Evolutionary conservation across 2,113 vertebrate genomes (phyloP).

Genomic region (Engraulis encrasicolus): DNA sequence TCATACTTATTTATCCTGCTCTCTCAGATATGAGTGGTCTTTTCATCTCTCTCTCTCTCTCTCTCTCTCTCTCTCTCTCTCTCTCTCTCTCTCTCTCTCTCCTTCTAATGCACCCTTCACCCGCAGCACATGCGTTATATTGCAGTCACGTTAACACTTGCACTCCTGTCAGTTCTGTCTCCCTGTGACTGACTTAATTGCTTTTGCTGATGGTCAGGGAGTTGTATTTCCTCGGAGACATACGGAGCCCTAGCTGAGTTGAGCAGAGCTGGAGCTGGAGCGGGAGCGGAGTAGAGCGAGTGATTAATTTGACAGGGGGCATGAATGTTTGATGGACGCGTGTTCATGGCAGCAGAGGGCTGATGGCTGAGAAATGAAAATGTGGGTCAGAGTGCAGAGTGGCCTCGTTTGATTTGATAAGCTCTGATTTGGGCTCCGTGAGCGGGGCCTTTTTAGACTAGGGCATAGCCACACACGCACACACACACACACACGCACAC

Average conservation of each 20-base stretch:
- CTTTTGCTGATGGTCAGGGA: constrained; percentile 15
- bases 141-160: no score
- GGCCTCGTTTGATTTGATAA: constrained; percentile 4
- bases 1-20: no score
- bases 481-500: no score
- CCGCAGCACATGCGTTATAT: no score
- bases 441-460: neutral
- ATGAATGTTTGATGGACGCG: constrained; percentile 14
- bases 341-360: constrained; percentile 11
- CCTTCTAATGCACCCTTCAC: no score
- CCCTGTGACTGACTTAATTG: constrained; percentile 20
- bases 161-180: neutral
- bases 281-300: neutral
- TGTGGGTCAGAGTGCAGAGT: constrained; percentile 3
- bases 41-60: no score
- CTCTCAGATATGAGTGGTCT: no score
- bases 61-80: no score
- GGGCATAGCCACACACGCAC: neutral
- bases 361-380: neutral
- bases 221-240: constrained; percentile 6
- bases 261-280: no score
- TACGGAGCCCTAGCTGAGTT: no score
- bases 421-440: neutral
- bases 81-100: no score
- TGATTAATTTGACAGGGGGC: neutral